Conservation (phyloP, 1,140 invertebrate species). For the Protaetia brevitarsis region DNA sequence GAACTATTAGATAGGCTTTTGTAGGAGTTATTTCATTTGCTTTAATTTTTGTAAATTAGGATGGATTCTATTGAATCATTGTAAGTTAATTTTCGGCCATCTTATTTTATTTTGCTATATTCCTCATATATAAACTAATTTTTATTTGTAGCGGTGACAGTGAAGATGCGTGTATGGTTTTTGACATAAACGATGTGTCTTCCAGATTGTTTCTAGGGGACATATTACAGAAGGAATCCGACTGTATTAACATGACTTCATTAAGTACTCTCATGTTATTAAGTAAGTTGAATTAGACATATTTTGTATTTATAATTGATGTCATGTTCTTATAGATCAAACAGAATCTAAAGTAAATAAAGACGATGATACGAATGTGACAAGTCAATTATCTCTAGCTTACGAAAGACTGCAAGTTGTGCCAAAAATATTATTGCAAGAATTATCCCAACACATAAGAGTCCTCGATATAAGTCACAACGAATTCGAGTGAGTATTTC, state of each 20-base stretch:
- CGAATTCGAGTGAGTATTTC: slow-evolving; percentile 55
- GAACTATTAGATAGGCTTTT: no score
- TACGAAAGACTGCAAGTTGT: slow-evolving; percentile 58
- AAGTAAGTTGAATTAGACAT: slow-evolving; percentile 25
- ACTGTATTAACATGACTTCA: slow-evolving; percentile 31
- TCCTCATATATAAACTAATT: background rate
- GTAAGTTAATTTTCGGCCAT: background rate
- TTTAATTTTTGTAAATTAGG: no score
- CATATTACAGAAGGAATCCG: slow-evolving; percentile 10
- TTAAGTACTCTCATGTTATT: slow-evolving; percentile 28
- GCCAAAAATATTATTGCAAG: slow-evolving; percentile 57
- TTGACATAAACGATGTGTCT: background rate
- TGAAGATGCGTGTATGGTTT: background rate
- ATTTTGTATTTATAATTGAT: background rate
- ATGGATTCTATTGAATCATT: background rate
- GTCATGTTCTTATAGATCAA: background rate
- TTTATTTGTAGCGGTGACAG: background rate
- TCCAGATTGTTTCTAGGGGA: background rate
- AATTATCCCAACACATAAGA: slow-evolving; percentile 52
- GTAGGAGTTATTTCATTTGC: no score
- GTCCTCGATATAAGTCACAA: slow-evolving; percentile 71
- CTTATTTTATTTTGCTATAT: background rate
- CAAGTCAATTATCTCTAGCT: slow-evolving; percentile 54
- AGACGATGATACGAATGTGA: slow-evolving; percentile 37
- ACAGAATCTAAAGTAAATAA: background rate